These are phyloP conservation scores for Hypotaenidia philippensis DNA, from an alignment of 2,797 vertebrate species.

Conservation along the genomic window DNA sequence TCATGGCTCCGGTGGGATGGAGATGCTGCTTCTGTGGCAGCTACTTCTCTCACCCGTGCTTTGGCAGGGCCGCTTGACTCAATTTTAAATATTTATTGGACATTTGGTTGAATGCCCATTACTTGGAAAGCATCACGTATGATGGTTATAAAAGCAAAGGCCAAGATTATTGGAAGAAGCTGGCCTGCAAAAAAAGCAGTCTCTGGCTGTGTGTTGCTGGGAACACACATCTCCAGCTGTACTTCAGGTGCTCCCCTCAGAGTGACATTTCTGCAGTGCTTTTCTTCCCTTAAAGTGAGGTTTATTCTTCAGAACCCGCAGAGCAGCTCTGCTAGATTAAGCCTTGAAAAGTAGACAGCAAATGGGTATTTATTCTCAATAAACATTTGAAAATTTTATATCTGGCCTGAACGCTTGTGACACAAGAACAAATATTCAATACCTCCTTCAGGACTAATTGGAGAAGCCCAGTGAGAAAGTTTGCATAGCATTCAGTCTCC, in stretches of 20 bases:
- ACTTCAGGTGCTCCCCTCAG: not conserved
- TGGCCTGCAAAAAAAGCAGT: not conserved
- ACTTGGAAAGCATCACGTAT: not conserved
- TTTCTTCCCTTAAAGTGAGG: not conserved
- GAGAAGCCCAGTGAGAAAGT: not conserved
- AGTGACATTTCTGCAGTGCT: not conserved
- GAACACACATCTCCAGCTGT: not conserved
- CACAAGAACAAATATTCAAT: not conserved
- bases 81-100: not conserved
- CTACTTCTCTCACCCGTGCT: not conserved
- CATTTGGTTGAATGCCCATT: not conserved
- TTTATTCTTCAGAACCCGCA: not conserved
- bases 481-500: constrained; percentile 22
- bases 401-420: not conserved
- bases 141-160: not conserved
- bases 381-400: not conserved
- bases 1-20: rapidly evolving
- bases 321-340: not conserved
- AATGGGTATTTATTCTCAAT: not conserved
- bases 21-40: not conserved
- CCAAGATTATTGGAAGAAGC: not conserved
- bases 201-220: not conserved
- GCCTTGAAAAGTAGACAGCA: not conserved
- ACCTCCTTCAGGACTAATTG: constrained; percentile 2
- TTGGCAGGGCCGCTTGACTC: not conserved